Evolutionary conservation across 1,140 invertebrate species (phyloP).

Genomic region (Drosophila santomea): DNA sequence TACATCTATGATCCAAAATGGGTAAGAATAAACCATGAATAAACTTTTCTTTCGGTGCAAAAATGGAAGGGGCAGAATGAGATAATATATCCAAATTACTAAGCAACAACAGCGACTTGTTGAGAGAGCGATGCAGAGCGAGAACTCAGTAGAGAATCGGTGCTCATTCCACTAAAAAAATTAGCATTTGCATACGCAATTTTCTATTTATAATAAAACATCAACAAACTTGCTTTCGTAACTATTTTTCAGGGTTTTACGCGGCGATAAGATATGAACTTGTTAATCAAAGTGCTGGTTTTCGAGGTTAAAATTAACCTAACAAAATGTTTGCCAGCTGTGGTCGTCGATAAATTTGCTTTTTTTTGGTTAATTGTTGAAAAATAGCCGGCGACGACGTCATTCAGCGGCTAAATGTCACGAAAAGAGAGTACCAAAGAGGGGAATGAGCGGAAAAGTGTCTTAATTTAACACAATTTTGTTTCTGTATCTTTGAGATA

Average conservation of each 20-base stretch:
- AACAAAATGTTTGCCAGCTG: constrained; percentile 43
- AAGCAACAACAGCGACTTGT: constrained; percentile 81
- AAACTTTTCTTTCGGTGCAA: constrained; percentile 12
- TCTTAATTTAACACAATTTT: constrained; percentile 72
- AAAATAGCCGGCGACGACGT: constrained; percentile 59
- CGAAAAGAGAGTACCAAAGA: constrained; percentile 21
- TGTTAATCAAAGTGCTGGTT: constrained; percentile 24
- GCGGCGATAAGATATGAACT: constrained; percentile 34
- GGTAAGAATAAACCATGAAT: neutral
- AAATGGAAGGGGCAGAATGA: constrained; percentile 54
- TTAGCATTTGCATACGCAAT: constrained; percentile 83
- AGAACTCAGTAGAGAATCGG: constrained; percentile 1
- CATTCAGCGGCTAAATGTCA: constrained; percentile 54
- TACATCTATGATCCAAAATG: neutral
- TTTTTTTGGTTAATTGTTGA: constrained; percentile 51
- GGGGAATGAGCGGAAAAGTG: constrained; percentile 58
- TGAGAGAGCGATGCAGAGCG: constrained; percentile 20
- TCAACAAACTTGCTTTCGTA: constrained; percentile 70
- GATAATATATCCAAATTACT: constrained; percentile 69
- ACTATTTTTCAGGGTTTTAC: constrained; percentile 46
- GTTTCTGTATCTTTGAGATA: constrained; percentile 51
- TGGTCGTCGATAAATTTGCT: constrained; percentile 9
- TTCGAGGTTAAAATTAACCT: constrained; percentile 24
- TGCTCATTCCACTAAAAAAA: constrained; percentile 37
- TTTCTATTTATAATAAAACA: constrained; percentile 84